A percentile compares a stretch with the other conserved stretches of the same genome.
phyloP scores from a whole-genome alignment of 2,113 vertebrate genomes.

The Mungos mungo region DNA sequence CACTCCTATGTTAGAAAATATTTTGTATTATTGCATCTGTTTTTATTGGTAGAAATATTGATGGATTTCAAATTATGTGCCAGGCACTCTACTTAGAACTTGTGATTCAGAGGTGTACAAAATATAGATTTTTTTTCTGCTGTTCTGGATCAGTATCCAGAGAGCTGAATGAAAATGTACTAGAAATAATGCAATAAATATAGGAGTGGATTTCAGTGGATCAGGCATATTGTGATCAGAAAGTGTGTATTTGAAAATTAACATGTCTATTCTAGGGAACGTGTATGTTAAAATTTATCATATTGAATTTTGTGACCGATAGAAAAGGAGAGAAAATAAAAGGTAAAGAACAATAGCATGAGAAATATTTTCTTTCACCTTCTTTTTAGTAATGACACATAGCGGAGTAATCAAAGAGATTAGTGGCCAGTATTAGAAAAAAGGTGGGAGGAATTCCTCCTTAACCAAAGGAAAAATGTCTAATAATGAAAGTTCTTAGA shows the following conservation, averaged over 20 bases:
- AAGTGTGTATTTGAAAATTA: background rate
- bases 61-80: background rate
- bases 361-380: background rate
- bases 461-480: background rate
- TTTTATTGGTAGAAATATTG: background rate
- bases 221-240: background rate
- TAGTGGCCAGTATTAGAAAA: background rate
- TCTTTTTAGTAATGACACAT: background rate
- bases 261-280: background rate
- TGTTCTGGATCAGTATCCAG: background rate
- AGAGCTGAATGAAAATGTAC: background rate
- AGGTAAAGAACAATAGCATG: background rate
- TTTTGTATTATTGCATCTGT: background rate
- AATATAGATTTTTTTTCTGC: background rate
- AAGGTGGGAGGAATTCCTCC: background rate
- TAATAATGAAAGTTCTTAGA: background rate
- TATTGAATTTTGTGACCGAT: background rate
- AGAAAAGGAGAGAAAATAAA: background rate
- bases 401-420: background rate
- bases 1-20: background rate
- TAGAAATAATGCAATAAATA: background rate
- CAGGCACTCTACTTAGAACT: background rate
- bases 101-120: background rate
- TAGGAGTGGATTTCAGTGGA: background rate
- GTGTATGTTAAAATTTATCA: background rate